Evolutionary conservation across 2,888 invertebrate genomes (phyloP), one percentile per base, ranked within the genome.

Genomic region (Coremacera marginata): DNA sequence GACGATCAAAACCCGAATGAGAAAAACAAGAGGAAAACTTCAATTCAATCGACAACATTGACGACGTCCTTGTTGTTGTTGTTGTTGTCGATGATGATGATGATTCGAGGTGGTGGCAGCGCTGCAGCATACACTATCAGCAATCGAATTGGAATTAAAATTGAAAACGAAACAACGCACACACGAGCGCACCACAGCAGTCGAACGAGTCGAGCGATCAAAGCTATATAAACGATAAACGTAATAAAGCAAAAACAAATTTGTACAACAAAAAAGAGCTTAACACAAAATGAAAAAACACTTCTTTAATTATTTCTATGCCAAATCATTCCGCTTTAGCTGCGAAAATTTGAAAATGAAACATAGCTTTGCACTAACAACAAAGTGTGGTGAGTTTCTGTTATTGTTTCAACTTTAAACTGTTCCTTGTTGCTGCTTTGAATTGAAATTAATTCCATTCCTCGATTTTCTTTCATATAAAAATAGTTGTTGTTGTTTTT

Each of bases 1-100:
- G 76, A 81, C 79, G 81, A 81, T 81, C 81, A 78, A 77, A 77
- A 81, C 67, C 79, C 81, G 80, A 82, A 82, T 82, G 82, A 81
- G 80, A 79, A 78, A 78, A 80, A 57, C 60, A 72, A 62, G 49
- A 73, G 72, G 51, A 62, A 73, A 73, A 73, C 34, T 55, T 73
- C 72, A 62, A 62, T 73, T 62, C 72, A 73, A 73, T 73, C 31
- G 31, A 63, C 63, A 19, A 70, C 70, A 27, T n/a, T 8, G 27
- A 14, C 44, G 51, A 57, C 37, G n/a, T 34, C 8, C 34, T 25
- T 34, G 37, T 3, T 67, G 19, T n/a, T 16, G 7, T 37, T 65
- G 3, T 65, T 31, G 37, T 37, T 27, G 67, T n/a, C 5, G 55
- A 22, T 44, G 16, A 34, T n/a, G 9, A 52, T 22, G 19, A 16